These are phyloP conservation scores for Paramormyrops kingsleyae DNA, from an alignment of 2,113 vertebrate species.

Conservation along the genomic window DNA sequence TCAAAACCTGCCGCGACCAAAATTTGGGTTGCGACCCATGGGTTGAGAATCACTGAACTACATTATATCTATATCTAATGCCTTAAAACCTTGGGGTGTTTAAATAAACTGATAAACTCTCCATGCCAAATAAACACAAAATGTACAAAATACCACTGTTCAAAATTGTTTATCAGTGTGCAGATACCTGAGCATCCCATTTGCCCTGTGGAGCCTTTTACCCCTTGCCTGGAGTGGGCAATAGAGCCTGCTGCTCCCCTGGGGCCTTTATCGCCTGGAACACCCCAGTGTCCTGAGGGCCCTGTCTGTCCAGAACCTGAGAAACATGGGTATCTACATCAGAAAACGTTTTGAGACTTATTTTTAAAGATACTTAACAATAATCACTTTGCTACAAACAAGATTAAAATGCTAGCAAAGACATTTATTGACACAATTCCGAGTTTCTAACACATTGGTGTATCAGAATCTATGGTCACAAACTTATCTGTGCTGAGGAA, in stretches of 20 bases:
- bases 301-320: conserved; percentile 45
- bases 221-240: conserved; percentile 39
- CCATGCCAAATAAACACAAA: background rate
- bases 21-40: too few species aligned
- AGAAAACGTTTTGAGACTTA: background rate
- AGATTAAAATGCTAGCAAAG: background rate
- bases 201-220: conserved; percentile 42
- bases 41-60: too few species aligned
- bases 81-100: background rate
- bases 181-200: conserved; percentile 42
- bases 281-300: conserved; percentile 33
- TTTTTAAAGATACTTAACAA: background rate
- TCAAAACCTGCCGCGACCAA: too few species aligned
- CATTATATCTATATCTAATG: background rate
- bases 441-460: background rate
- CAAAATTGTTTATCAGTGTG: background rate
- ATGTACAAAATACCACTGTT: background rate
- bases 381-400: background rate
- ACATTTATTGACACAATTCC: background rate
- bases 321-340: background rate
- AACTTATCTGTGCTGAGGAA: background rate
- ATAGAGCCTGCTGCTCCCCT: conserved; percentile 41
- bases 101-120: background rate
- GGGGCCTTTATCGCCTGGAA: conserved; percentile 47
- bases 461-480: background rate